Conservation (phyloP, 2,113 vertebrate genomes). For the Pagrus major region DNA sequence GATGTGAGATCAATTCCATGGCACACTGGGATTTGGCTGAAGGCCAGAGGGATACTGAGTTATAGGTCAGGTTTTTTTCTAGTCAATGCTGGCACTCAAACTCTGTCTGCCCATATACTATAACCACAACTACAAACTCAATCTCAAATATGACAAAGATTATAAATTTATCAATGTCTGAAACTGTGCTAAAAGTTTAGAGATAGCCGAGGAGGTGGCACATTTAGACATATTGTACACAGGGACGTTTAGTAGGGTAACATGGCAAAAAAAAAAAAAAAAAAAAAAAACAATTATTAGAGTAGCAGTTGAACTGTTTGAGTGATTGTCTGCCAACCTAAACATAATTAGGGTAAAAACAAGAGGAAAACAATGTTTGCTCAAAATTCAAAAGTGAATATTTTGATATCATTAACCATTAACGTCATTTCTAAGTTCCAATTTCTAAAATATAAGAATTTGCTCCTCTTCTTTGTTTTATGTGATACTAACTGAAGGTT, state of each 20-base stretch:
- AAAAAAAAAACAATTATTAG: background rate
- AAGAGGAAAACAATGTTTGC: background rate
- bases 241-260: background rate
- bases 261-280: too few relatives aligned
- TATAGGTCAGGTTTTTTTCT: conserved; percentile 52
- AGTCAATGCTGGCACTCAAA: conserved; percentile 32
- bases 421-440: background rate
- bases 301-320: too few relatives aligned
- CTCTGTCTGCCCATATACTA: conserved; percentile 27
- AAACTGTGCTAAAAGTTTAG: background rate
- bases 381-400: too few relatives aligned
- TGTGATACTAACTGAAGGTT: background rate
- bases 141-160: conserved; percentile 44
- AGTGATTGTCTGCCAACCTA: too few relatives aligned
- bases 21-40: conserved; percentile 71
- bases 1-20: conserved; percentile 74
- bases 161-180: conserved; percentile 15
- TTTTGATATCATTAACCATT: too few relatives aligned
- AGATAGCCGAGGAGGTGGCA: background rate
- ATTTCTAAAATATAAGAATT: background rate
- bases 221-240: background rate
- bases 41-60: conserved; percentile 64
- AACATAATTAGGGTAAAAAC: background rate
- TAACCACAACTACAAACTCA: conserved; percentile 32
- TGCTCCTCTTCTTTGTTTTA: background rate